phyloP scores from a whole-genome alignment of 1,140 invertebrate genomes.

The Ostrea edulis region DNA sequence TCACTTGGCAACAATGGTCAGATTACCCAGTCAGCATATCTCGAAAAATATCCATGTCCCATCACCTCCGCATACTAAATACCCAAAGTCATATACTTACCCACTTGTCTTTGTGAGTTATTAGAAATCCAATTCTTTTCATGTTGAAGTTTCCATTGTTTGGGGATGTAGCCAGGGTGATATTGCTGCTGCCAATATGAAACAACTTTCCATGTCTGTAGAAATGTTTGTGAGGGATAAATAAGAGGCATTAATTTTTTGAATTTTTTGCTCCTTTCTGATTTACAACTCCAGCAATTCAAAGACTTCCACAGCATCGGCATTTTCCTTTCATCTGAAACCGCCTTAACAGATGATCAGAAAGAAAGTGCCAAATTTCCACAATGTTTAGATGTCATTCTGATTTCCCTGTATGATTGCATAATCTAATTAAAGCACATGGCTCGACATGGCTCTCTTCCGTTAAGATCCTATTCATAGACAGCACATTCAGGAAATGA shows the following conservation, averaged over 20 bases:
- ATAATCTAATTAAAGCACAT: conserved; percentile 38
- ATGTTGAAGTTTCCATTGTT: neutral
- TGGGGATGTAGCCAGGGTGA: conserved; percentile 7
- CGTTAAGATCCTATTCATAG: conserved; percentile 21
- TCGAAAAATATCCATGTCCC: neutral
- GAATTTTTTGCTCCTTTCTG: neutral
- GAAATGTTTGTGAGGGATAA: conserved; percentile 13
- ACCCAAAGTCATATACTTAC: conserved; percentile 1
- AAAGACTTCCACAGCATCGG: conserved; percentile 18
- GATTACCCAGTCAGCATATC: neutral
- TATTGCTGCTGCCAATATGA: conserved; percentile 21
- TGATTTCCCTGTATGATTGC: conserved; percentile 29
- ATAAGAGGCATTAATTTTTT: conserved; percentile 12
- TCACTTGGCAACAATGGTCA: neutral
- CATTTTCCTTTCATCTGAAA: conserved; percentile 15
- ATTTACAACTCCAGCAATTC: conserved; percentile 37
- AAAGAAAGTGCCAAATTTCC: conserved; percentile 14
- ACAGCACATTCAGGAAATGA: conserved; percentile 29
- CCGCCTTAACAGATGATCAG: neutral
- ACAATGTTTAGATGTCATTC: neutral
- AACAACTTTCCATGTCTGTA: conserved; percentile 30
- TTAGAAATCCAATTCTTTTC: neutral
- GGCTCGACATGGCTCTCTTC: conserved; percentile 21
- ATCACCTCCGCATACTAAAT: neutral
- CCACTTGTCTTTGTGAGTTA: conserved; percentile 4